Evolutionary conservation across 2,888 invertebrate genomes (phyloP).

Genomic region (Euzophera pinguis): DNA sequence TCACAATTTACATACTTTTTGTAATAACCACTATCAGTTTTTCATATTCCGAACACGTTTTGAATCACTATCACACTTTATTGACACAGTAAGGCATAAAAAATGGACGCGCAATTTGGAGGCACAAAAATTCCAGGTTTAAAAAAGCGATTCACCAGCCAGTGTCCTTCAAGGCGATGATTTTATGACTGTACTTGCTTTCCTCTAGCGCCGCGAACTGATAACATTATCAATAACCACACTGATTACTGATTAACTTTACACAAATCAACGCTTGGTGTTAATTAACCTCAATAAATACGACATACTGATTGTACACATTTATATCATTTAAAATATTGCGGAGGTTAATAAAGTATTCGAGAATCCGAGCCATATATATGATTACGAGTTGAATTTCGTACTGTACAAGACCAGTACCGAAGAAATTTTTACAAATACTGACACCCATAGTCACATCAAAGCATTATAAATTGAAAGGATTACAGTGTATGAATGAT

Average conservation of each 20-base stretch:
- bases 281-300: conserved; percentile 2
- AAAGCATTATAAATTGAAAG: background rate
- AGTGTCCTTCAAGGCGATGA: background rate
- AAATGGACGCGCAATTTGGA: no score
- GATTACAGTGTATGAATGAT: background rate
- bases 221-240: conserved; percentile 10
- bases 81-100: background rate
- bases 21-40: no score
- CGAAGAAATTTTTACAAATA: no score
- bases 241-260: conserved; percentile 7
- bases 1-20: no score
- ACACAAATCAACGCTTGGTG: conserved; percentile 6
- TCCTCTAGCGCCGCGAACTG: background rate
- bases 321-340: no score
- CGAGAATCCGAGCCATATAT: no score
- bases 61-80: no score
- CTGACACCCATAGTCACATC: background rate
- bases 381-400: no score
- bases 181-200: background rate
- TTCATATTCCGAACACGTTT: no score
- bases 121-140: background rate
- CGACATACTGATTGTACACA: background rate
- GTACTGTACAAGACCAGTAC: background rate
- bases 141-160: background rate
- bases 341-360: no score